phyloP scores from a whole-genome alignment of 2,113 vertebrate species.

The Coryphaenoides rupestris region DNA sequence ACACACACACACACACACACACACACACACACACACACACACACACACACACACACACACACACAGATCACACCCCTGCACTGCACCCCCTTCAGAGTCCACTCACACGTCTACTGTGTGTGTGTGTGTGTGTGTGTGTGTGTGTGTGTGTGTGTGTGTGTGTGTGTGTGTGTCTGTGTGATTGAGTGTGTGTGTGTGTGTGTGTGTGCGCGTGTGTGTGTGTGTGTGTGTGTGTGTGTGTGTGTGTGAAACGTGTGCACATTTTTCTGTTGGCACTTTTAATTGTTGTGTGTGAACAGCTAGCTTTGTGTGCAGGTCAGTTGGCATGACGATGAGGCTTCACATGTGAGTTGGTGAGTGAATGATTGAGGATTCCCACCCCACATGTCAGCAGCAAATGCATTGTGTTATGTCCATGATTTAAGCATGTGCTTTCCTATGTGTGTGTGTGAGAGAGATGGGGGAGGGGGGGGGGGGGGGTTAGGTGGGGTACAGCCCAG shows the following conservation, averaged over 20 bases:
- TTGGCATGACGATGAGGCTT: too few relatives aligned
- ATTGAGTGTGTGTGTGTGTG: background rate
- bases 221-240: background rate
- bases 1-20: too few relatives aligned
- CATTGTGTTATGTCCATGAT: conserved; percentile 19
- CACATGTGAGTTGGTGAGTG: background rate
- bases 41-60: conserved; percentile 20
- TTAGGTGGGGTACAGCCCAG: conserved; percentile 25
- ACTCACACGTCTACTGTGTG: conserved; percentile 39
- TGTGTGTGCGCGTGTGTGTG: background rate
- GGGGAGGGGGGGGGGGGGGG: conserved; percentile 31
- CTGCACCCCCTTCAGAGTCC: conserved; percentile 51
- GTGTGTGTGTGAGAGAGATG: conserved; percentile 63
- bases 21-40: background rate
- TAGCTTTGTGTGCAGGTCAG: conserved; percentile 21
- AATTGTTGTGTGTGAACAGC: conserved; percentile 18
- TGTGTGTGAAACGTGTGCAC: too few relatives aligned
- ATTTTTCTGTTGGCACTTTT: background rate
- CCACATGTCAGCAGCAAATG: conserved; percentile 6
- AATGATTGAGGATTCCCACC: conserved; percentile 6
- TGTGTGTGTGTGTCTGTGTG: conserved; percentile 1
- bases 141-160: background rate
- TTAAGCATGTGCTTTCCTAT: background rate
- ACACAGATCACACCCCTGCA: conserved; percentile 63
- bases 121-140: conserved; percentile 21